Conservation (phyloP, 2,113 vertebrate genomes). For the Pardalotus punctatus region DNA sequence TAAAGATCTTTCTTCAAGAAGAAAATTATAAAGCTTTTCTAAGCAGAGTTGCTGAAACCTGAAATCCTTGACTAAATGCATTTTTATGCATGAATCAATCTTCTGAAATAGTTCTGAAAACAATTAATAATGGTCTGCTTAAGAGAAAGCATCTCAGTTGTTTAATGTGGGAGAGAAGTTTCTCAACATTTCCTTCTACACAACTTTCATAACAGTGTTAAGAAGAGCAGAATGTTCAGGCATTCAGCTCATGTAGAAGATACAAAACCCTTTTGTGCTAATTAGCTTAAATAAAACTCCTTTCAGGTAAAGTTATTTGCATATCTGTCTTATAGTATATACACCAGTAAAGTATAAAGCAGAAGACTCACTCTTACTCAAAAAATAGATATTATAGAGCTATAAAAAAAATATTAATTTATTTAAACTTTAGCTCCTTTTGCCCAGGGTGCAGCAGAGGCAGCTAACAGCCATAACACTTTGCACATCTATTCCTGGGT, state of each 20-base stretch:
- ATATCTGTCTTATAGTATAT: neutral
- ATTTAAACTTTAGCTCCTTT: neutral
- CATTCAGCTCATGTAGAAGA: neutral
- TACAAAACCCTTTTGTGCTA: neutral
- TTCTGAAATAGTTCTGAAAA: constrained; percentile 45
- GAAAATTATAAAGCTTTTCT: constrained; percentile 55
- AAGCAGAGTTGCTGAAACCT: constrained; percentile 21
- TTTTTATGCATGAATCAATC: constrained; percentile 62
- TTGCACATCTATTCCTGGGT: neutral
- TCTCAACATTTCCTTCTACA: neutral
- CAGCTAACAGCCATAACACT: neutral
- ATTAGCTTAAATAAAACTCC: constrained; percentile 29
- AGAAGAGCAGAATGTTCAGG: neutral
- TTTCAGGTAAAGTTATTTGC: constrained; percentile 15
- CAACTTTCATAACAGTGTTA: neutral
- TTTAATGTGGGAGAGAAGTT: constrained; percentile 14
- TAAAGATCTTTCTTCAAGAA: constrained; percentile 60
- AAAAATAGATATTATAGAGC: neutral
- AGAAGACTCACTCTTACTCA: neutral
- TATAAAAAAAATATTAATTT: neutral
- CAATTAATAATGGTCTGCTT: constrained; percentile 50
- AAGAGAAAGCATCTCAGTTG: neutral
- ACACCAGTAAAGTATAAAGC: constrained; percentile 14
- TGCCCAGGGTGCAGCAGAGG: neutral
- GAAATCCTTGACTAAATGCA: constrained; percentile 44